These are phyloP conservation scores for Notamacropus eugenii DNA, from an alignment of 2,797 vertebrate genomes.

Conservation along the genomic window DNA sequence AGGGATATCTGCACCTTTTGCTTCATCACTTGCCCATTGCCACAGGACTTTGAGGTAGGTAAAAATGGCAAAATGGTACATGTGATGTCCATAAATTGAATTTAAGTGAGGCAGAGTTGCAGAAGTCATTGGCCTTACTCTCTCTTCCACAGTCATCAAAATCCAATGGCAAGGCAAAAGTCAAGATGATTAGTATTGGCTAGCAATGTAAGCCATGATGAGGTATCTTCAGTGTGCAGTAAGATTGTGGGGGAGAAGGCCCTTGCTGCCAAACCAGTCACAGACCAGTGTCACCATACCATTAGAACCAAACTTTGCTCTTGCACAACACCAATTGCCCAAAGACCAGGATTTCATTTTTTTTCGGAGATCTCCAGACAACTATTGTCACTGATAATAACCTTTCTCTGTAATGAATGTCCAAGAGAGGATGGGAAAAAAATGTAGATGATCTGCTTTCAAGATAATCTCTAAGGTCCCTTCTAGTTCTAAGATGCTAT, in stretches of 20 bases:
- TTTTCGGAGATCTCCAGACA: conserved; percentile 2
- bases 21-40: not conserved
- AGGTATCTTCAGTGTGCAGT: not conserved
- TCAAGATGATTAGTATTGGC: not conserved
- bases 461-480: not conserved
- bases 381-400: not conserved
- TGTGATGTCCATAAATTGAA: not conserved
- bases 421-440: conserved; percentile 20
- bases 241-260: not conserved
- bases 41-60: not conserved
- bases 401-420: conserved; percentile 42
- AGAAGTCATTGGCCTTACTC: not conserved
- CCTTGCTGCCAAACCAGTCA: not conserved
- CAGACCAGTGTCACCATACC: not conserved
- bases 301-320: not conserved
- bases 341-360: not conserved
- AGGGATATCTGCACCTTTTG: not conserved
- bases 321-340: not conserved
- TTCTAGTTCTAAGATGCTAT: not conserved
- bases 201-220: not conserved
- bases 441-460: conserved; percentile 15
- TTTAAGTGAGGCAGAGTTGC: not conserved
- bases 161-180: not conserved
- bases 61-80: not conserved
- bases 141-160: not conserved